phyloP scores from a whole-genome alignment of 2,888 invertebrate genomes.

The Caenorhabditis wallacei region DNA sequence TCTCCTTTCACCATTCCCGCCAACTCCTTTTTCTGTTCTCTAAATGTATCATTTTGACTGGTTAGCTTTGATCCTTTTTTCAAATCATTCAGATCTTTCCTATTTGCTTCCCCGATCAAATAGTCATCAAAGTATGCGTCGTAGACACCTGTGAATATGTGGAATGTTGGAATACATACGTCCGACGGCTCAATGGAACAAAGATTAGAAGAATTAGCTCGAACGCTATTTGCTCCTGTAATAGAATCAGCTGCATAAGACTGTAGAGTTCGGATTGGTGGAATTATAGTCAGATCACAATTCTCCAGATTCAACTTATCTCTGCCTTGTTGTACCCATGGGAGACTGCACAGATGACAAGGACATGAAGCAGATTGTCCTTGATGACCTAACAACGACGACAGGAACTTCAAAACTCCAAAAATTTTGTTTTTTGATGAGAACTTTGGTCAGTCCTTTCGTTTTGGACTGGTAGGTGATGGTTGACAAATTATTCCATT shows the following conservation, averaged over 20 bases:
- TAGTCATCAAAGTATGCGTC: neutral
- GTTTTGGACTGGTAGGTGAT: neutral
- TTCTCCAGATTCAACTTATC: neutral
- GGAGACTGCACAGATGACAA: neutral
- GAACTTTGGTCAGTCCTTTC: too few relatives aligned
- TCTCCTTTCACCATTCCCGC: neutral
- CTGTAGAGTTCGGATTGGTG: neutral
- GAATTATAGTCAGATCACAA: neutral
- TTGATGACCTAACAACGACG: neutral
- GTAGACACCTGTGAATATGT: neutral
- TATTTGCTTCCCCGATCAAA: neutral
- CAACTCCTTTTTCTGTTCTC: neutral
- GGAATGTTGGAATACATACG: neutral
- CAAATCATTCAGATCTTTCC: neutral
- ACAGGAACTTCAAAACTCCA: neutral
- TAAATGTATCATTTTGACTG: neutral
- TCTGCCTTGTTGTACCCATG: neutral
- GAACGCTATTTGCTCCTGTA: neutral
- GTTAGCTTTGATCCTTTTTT: neutral
- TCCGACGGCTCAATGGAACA: neutral
- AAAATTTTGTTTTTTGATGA: neutral
- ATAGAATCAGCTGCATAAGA: neutral
- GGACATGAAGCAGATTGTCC: neutral
- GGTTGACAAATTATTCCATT: neutral
- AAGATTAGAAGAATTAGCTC: neutral